Conservation (phyloP, 2,888 invertebrate genomes). For the Amphipyra tragopoginis region DNA sequence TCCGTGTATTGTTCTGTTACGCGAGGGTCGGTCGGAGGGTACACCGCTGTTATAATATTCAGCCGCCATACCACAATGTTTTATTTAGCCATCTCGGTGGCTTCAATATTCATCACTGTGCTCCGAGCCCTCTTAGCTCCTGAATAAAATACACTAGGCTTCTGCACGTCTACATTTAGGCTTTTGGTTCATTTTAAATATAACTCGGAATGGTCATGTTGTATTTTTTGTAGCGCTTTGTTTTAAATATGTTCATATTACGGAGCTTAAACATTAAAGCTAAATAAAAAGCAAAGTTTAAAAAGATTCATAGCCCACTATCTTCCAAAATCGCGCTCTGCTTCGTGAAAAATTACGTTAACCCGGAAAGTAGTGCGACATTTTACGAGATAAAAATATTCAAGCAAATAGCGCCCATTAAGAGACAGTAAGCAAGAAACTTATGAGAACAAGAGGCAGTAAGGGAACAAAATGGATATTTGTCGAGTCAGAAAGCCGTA, state of each 20-base stretch:
- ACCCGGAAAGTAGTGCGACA: conserved; percentile 26
- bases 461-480: conserved; percentile 71
- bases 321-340: background rate
- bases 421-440: conserved; percentile 59
- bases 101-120: conserved; percentile 79
- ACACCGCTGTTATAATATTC: conserved; percentile 76
- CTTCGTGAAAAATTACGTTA: conserved; percentile 28
- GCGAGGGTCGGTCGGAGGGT: conserved; percentile 67
- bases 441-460: conserved; percentile 59
- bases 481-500: conserved; percentile 66
- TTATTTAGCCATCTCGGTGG: conserved; percentile 76
- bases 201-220: conserved; percentile 15
- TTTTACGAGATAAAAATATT: conserved; percentile 44
- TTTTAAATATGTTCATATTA: background rate
- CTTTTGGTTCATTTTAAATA: conserved; percentile 38
- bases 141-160: conserved; percentile 69
- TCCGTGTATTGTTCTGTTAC: conserved; percentile 74
- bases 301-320: conserved; percentile 15
- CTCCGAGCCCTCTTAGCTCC: conserved; percentile 65
- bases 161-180: conserved; percentile 46
- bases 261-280: background rate
- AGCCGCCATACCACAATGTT: conserved; percentile 73
- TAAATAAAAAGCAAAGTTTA: conserved; percentile 7
- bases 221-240: background rate
- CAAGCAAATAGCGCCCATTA: conserved; percentile 52